These are phyloP conservation scores for Ctenomys sociabilis DNA, from an alignment of 2,113 vertebrate species.

Conservation along the genomic window DNA sequence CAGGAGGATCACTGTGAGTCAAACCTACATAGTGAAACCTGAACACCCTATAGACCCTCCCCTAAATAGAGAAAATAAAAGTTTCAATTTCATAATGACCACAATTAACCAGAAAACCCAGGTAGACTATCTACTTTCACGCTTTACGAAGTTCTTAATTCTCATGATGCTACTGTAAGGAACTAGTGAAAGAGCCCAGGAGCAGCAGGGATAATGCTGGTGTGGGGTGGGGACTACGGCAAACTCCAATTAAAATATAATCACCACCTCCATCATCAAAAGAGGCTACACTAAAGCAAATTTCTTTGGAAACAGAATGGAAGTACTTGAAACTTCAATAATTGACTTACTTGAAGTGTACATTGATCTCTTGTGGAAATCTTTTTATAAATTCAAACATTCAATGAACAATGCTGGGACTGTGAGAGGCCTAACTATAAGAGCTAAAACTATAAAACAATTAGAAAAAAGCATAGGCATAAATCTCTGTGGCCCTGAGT, in stretches of 20 bases:
- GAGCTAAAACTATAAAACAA: background rate
- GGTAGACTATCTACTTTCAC: background rate
- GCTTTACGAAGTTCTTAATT: background rate
- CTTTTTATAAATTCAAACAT: background rate
- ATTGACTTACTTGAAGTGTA: background rate
- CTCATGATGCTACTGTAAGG: background rate
- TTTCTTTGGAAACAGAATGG: background rate
- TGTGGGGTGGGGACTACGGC: background rate
- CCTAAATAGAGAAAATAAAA: background rate
- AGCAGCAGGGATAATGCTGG: background rate
- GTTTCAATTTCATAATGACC: background rate
- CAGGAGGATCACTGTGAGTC: too few relatives aligned
- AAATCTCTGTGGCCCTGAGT: background rate
- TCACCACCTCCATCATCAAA: background rate
- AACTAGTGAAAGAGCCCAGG: background rate
- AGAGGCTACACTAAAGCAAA: background rate
- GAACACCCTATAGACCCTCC: too few relatives aligned
- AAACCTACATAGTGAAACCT: too few relatives aligned
- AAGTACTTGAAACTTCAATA: background rate
- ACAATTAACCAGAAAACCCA: slow-evolving; percentile 3
- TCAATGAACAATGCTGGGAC: background rate
- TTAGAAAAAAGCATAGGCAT: background rate
- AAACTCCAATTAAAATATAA: background rate
- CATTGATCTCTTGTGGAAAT: background rate
- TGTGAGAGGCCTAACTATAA: background rate